Conservation (phyloP, 2,113 vertebrate species). For the Trachemys scripta region DNA sequence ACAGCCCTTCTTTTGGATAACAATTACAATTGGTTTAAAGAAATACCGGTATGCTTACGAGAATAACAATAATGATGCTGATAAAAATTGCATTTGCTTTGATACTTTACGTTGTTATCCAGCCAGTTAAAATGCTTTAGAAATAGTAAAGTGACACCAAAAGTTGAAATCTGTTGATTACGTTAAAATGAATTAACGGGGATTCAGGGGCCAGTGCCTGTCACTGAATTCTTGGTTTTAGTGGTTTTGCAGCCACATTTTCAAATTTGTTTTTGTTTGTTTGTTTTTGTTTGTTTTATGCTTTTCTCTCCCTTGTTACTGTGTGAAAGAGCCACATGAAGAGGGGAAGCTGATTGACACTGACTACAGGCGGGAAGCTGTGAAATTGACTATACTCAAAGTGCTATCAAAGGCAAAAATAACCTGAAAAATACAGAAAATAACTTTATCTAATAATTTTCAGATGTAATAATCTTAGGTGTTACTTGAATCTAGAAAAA, state of each 20-base stretch:
- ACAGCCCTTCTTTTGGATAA: not conserved
- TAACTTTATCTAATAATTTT: not conserved
- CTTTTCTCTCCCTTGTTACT: not conserved
- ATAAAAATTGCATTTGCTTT: not conserved
- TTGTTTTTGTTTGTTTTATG: no score
- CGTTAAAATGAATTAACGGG: not conserved
- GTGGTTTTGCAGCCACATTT: not conserved
- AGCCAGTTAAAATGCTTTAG: not conserved
- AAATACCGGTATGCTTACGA: not conserved
- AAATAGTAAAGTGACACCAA: not conserved
- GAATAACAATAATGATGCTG: not conserved
- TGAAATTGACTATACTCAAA: not conserved
- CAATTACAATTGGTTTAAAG: not conserved
- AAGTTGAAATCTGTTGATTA: not conserved
- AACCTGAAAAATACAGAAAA: not conserved
- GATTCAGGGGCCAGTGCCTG: not conserved
- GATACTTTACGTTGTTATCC: not conserved
- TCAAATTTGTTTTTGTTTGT: not conserved
- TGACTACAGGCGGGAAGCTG: not conserved
- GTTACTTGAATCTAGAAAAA: not conserved
- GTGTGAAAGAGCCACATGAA: fast-evolving
- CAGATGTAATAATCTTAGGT: not conserved
- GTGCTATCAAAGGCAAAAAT: not conserved
- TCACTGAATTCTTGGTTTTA: not conserved
- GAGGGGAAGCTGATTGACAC: not conserved